Evolutionary conservation across 2,888 invertebrate species (phyloP).

Genomic region (Campoplex capitator): DNA sequence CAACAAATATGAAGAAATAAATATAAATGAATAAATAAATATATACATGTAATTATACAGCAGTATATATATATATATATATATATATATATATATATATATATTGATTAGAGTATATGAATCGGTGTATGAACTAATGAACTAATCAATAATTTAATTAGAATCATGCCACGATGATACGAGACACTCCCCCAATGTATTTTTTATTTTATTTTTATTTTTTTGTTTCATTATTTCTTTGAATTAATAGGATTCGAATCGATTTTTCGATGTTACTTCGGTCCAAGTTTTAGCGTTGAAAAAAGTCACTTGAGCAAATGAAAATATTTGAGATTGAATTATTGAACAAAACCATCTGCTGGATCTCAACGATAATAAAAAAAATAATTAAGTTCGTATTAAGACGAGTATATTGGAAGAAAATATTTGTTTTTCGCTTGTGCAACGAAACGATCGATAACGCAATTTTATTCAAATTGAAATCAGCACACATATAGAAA

Average conservation of each 20-base stretch:
- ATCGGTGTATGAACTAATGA: constrained; percentile 62
- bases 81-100: constrained; percentile 66
- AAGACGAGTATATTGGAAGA: not conserved
- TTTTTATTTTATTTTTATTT: constrained; percentile 41
- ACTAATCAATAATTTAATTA: constrained; percentile 45
- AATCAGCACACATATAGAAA: not conserved
- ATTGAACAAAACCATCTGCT: not conserved
- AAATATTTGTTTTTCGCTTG: constrained; percentile 39
- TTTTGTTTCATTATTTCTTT: constrained; percentile 40
- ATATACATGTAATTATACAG: constrained; percentile 71
- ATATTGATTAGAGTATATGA: constrained; percentile 63
- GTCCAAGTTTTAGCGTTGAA: not conserved
- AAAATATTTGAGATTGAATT: not conserved
- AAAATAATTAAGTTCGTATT: not conserved
- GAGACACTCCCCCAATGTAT: constrained; percentile 35
- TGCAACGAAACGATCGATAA: constrained; percentile 50
- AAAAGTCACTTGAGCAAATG: not conserved
- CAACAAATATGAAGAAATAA: constrained; percentile 62
- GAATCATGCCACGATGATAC: constrained; percentile 33
- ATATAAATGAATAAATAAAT: constrained; percentile 67
- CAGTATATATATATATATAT: constrained; percentile 65
- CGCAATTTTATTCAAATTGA: constrained; percentile 7
- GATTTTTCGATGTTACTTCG: too few species aligned
- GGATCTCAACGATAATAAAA: not conserved
- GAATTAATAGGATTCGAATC: constrained; percentile 1